Percentiles rank a stretch among this genome's conserved stretches.
phyloP scores from a whole-genome alignment of 2,797 vertebrate species.

The Myiotriccus ornatus region DNA sequence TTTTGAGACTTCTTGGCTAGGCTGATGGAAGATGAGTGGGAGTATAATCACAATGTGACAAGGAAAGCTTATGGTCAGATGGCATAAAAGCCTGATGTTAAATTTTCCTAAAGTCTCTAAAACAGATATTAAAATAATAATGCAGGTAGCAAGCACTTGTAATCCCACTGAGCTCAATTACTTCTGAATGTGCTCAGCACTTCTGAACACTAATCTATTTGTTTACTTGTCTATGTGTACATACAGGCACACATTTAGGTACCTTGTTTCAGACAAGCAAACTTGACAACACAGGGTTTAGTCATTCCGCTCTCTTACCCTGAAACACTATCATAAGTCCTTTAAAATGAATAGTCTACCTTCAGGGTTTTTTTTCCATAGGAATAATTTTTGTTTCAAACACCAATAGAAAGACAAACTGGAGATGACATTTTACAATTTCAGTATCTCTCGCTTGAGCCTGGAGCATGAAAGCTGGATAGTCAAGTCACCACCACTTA shows the following conservation, averaged over 20 bases:
- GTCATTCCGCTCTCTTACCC: neutral
- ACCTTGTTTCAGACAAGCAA: neutral
- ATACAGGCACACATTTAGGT: neutral
- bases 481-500: neutral
- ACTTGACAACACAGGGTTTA: neutral
- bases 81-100: neutral
- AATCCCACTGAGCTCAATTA: constrained; percentile 17
- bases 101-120: constrained; percentile 12
- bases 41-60: neutral
- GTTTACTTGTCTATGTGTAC: neutral
- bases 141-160: neutral
- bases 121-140: constrained; percentile 14
- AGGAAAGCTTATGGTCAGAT: neutral
- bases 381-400: neutral
- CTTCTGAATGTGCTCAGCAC: neutral
- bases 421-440: neutral
- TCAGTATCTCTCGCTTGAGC: neutral
- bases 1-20: neutral
- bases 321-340: neutral
- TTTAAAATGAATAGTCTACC: neutral
- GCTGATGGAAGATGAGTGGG: neutral
- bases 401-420: neutral
- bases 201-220: constrained; percentile 14
- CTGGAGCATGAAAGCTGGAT: neutral
- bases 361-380: neutral